These are phyloP conservation scores for Orchesella flavescens DNA, from an alignment of 2,888 invertebrate genomes.

Conservation along the genomic window DNA sequence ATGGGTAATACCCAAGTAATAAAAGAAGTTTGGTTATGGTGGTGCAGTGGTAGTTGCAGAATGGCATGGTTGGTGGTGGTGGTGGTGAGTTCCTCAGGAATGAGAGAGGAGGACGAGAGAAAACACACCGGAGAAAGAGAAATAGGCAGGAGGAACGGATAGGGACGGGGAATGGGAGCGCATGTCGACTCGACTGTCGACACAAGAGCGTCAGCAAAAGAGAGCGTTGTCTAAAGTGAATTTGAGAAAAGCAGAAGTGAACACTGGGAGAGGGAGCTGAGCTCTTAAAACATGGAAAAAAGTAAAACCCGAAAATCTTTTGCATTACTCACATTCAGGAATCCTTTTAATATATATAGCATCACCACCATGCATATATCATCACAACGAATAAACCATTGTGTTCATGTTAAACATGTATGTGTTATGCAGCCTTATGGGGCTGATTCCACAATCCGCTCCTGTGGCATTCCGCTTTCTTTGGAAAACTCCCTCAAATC, in stretches of 20 bases:
- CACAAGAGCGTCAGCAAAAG: background rate
- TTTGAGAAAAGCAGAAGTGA: background rate
- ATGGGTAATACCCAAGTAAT: background rate
- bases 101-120: constrained; percentile 9
- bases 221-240: constrained; percentile 21
- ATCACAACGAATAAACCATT: background rate
- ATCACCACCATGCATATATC: background rate
- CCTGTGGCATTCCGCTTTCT: constrained; percentile 19
- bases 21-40: background rate
- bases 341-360: background rate
- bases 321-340: background rate
- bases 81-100: background rate
- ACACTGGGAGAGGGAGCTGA: background rate
- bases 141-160: constrained; percentile 7
- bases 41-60: background rate
- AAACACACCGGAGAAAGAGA: background rate
- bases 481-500: constrained; percentile 6
- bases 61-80: background rate
- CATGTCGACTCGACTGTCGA: constrained; percentile 45
- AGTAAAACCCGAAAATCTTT: background rate
- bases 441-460: constrained; percentile 3
- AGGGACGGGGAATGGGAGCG: constrained; percentile 44
- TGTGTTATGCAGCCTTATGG: no score
- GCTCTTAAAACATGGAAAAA: background rate
- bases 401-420: no score